A percentile compares a stretch with the other conserved stretches of the same genome.
phyloP scores from a whole-genome alignment of 1,140 invertebrate species.

The Agrilus planipennis region DNA sequence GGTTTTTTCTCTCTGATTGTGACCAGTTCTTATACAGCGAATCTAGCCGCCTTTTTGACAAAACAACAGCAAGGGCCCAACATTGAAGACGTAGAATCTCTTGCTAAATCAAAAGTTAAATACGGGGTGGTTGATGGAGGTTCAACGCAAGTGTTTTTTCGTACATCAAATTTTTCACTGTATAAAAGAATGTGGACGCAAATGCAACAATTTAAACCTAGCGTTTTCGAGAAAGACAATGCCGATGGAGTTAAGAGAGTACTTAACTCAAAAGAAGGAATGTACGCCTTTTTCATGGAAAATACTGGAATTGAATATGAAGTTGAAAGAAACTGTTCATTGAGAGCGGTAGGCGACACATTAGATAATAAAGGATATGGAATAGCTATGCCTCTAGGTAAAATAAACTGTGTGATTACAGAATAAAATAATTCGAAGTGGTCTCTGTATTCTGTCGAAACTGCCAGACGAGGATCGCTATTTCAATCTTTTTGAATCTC shows the following conservation, averaged over 20 bases:
- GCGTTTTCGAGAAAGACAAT: conserved; percentile 69
- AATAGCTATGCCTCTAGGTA: conserved; percentile 62
- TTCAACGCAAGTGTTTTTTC: conserved; percentile 62
- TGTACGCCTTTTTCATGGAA: conserved; percentile 79
- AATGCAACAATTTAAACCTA: conserved; percentile 70
- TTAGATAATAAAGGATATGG: conserved; percentile 76
- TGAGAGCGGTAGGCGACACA: conserved; percentile 62
- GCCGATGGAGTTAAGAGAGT: conserved; percentile 77
- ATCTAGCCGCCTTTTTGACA: conserved; percentile 90
- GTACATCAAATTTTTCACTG: conserved; percentile 50
- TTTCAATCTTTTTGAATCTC: too few relatives aligned
- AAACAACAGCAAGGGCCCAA: too few relatives aligned
- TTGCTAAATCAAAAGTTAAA: conserved; percentile 81
- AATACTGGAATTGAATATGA: conserved; percentile 70
- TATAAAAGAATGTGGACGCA: conserved; percentile 59
- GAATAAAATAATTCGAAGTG: too few relatives aligned
- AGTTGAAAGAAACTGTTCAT: conserved; percentile 58
- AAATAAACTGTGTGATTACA: too few relatives aligned
- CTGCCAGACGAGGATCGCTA: too few relatives aligned
- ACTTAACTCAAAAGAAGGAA: conserved; percentile 43
- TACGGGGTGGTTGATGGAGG: conserved; percentile 70
- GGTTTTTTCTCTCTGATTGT: conserved; percentile 94
- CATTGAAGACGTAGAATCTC: conserved; percentile 80
- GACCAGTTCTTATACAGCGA: conserved; percentile 93
- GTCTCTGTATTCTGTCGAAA: too few relatives aligned